Base-by-base conservation (phyloP, 2,797 vertebrate genomes). In the Melanotaenia trifasciata region DNA sequence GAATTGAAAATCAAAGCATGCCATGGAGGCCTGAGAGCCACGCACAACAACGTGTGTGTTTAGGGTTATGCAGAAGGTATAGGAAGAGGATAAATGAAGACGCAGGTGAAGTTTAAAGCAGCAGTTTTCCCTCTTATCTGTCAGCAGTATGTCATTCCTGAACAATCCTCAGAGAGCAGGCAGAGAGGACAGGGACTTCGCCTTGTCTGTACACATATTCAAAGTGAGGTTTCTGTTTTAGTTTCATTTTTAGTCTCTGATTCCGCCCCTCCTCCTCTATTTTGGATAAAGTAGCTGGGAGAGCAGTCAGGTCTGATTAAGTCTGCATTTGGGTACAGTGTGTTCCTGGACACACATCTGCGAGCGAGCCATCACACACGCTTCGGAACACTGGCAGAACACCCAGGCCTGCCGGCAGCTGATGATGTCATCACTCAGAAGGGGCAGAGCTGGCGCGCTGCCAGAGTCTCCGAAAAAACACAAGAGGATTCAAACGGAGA, bases 331-430 rank as follows among this genome's bases (percentile, higher is more conserved):
- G 96, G 97, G 98, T 98, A 99, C 98, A 98, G 95, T 95, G 94
- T 99, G 97, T 99, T 99, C 98, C 97, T 97, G 97, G 96, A 98
- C 95, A 96, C 96, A 97, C 98, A 99, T 99, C 98, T 99, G 98
- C 96, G 97, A 97, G 95, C 95, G 95, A 97, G 96, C 95, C 95
- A 98, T 98, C 97, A 98, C 97, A 98, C 98, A 98, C 96, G 96
- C 96, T 95, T 96, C 96, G 96, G 97, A 98, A 98, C 97, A 96
- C 97, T 99, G 98, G 97, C 97, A 98, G 98, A 97, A 99, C 98
- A 98, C 97, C 96, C 96, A 98, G 97, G 96, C 97, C 98, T 97
- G 96, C 97, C 96, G 96, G 97, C 96, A 96, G 96, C 95, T 96
- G 93, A 96, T 99, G 97, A 98, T 95, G 95, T 95, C 97, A 98